A percentile compares a stretch with the other conserved stretches of the same genome.
Evolutionary conservation across 2,888 invertebrate genomes (phyloP).

Genomic region (Athetis lepigone): DNA sequence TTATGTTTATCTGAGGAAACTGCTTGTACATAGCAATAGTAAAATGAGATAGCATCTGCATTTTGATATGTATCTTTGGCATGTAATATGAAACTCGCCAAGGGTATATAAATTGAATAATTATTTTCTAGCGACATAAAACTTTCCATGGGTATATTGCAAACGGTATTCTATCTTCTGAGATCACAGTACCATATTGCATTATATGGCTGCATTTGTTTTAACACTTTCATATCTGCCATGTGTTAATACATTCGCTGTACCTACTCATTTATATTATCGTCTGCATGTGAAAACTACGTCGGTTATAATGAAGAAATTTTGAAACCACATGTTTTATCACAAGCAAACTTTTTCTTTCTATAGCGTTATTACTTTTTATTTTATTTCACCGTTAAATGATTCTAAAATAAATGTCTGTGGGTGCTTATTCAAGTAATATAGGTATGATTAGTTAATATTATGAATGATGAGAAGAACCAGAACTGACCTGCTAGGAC

Average conservation of each 20-base stretch:
- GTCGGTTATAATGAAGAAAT: constrained; percentile 20
- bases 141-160: constrained; percentile 17
- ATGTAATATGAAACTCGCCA: no score
- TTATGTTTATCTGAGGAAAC: background rate
- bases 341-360: background rate
- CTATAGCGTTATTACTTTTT: background rate
- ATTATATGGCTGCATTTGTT: constrained; percentile 40
- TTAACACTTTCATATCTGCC: constrained; percentile 51
- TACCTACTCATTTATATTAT: constrained; percentile 41
- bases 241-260: constrained; percentile 45
- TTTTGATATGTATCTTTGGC: constrained; percentile 17
- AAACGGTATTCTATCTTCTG: constrained; percentile 31
- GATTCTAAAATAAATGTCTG: no score
- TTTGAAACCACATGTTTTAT: background rate
- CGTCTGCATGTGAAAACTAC: constrained; percentile 37
- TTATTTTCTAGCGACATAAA: constrained; percentile 32
- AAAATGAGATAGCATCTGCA: constrained; percentile 10
- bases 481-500: no score
- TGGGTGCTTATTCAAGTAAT: no score
- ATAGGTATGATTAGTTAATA: no score
- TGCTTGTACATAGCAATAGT: background rate
- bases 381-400: no score
- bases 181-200: constrained; percentile 23
- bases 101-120: no score
- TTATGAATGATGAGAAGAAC: no score